Percentiles rank a stretch among this genome's conserved stretches.
phyloP scores from a whole-genome alignment of 1,140 invertebrate species.

The Magallana gigas region DNA sequence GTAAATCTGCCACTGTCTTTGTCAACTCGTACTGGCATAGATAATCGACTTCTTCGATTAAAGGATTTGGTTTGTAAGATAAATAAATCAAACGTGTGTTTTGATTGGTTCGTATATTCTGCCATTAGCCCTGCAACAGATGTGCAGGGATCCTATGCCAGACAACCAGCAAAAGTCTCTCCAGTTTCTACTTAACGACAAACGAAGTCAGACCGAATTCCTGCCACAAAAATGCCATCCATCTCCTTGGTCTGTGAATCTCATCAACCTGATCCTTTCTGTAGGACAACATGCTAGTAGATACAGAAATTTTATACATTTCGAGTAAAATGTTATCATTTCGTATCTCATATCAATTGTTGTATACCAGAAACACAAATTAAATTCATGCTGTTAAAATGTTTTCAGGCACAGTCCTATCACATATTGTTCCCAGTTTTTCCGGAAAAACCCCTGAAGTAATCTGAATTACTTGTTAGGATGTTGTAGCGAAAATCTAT shows the following conservation, averaged over 20 bases:
- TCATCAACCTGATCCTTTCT: not conserved
- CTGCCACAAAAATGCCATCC: constrained; percentile 8
- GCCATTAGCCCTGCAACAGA: constrained; percentile 17
- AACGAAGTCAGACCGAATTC: constrained; percentile 4
- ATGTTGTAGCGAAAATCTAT: no score
- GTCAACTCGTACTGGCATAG: constrained; percentile 5
- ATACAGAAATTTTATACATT: no score
- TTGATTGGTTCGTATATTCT: constrained; percentile 23
- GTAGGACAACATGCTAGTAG: no score
- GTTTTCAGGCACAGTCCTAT: no score
- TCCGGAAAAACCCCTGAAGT: no score
- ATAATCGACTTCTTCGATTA: constrained; percentile 34
- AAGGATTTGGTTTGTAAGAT: constrained; percentile 26
- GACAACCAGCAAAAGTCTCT: constrained; percentile 28
- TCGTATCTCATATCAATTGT: no score
- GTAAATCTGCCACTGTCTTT: constrained; percentile 1
- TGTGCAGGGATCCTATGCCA: not conserved
- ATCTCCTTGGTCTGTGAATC: not conserved
- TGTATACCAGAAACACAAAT: no score
- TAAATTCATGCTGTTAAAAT: no score
- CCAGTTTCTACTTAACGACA: not conserved
- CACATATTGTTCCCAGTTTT: no score
- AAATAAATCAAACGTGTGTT: constrained; percentile 27
- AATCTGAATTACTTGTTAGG: no score
- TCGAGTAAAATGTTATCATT: no score